Base-by-base conservation (phyloP, 2,797 vertebrate genomes). In the Limnodromus scolopaceus region DNA sequence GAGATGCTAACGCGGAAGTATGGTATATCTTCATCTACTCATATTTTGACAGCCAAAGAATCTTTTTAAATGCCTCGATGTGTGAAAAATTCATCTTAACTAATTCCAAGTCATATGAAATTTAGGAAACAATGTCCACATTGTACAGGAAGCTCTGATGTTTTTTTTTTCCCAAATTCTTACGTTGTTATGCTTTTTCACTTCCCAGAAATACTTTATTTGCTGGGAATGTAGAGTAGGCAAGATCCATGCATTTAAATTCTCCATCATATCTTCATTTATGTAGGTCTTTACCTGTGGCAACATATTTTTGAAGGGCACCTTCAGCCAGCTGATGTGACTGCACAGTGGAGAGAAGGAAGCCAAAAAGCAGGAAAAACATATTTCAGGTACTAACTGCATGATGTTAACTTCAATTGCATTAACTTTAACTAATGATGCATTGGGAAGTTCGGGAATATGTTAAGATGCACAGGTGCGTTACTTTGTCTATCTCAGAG, bases 241-340 rank as follows among this genome's bases (percentile, higher is more conserved):
- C 22, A 87, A 70, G 36, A 83, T 64, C 10, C 4, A 1, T 58
- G 10, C 28, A 19, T 89, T 96, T 23, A 84, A 23, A 38, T 89
- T 92, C 13, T 89, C 38, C 23, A 32, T 79, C 15, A 3, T 81
- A 8, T 92, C 16, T 87, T 55, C 19, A 28, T 92, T 94, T 92
- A 77, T 84, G n/a, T 96, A 99, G 99, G 99, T 58, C 98, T 99
- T 92, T 99, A 99, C 96, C 98, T 99, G 77, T 99, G 99, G 99
- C 98, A 99, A 43, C 99, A 99, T 96, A 98, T 99, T 97, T 98
- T 99, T 93, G 99, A 98, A 94, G 99, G 99, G 34, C 97, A 97
- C 3, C 99, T 99, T 89, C 98, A 98, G 65, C 99, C 99, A 57
- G 83, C 96, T 48, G 99, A 99, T 94, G 98, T 98, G 92, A 97